Evolutionary conservation across 2,888 invertebrate species (phyloP).

Genomic region (Eupithecia exiguata): DNA sequence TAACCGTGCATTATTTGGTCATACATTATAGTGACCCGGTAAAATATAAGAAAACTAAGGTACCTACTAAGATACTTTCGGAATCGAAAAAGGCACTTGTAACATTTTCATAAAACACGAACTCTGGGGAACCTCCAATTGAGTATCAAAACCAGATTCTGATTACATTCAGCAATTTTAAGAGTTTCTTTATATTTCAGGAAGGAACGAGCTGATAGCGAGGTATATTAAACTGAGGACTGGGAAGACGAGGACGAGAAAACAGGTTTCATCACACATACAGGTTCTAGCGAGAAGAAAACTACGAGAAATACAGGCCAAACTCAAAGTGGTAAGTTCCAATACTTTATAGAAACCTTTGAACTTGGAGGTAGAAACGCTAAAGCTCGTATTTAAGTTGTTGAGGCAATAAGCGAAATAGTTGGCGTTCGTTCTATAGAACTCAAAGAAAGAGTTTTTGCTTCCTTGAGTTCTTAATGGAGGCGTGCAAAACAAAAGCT

Average conservation of each 20-base stretch:
- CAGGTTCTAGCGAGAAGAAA: conserved; percentile 99
- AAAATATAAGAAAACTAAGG: background rate
- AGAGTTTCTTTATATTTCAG: conserved; percentile 82
- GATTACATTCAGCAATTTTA: background rate
- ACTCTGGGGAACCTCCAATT: background rate
- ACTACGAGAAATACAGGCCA: conserved; percentile 98
- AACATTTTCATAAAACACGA: background rate
- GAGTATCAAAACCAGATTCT: background rate
- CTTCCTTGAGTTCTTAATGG: background rate
- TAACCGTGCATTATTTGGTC: too few relatives aligned
- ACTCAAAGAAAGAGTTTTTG: background rate
- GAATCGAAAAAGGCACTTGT: background rate
- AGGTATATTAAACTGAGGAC: conserved; percentile 99
- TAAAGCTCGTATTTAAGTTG: conserved; percentile 1
- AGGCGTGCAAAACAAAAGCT: background rate
- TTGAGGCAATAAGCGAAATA: background rate
- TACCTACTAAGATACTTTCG: background rate
- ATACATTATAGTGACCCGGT: too few relatives aligned
- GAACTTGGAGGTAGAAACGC: background rate
- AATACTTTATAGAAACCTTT: background rate
- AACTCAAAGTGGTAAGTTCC: conserved; percentile 95
- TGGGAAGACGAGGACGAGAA: conserved; percentile 99
- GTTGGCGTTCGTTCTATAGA: background rate
- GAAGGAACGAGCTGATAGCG: conserved; percentile 99
- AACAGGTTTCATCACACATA: conserved; percentile 99